Percentiles rank a stretch among this genome's conserved stretches.
These are phyloP conservation scores for Eciton burchellii DNA, from an alignment of 1,140 invertebrate species.

Conservation along the genomic window DNA sequence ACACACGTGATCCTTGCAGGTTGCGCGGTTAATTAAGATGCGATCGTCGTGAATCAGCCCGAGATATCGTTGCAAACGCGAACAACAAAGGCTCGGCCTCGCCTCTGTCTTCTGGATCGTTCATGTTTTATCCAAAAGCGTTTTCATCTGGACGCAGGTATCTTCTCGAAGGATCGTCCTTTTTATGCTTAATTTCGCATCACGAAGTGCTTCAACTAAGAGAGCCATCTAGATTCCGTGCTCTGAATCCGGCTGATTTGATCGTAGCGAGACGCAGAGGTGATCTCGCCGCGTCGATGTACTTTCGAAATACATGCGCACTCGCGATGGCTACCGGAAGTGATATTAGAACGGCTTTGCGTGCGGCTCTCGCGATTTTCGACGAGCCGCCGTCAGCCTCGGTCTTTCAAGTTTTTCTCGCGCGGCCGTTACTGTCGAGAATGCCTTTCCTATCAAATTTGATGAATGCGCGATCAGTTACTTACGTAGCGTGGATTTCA, in stretches of 20 bases:
- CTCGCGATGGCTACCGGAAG: constrained; percentile 16
- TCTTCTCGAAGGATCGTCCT: neutral
- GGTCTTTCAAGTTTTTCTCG: constrained; percentile 10
- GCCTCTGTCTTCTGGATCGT: neutral
- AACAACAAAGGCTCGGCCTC: too few relatives aligned
- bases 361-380: constrained; percentile 41
- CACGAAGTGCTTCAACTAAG: neutral
- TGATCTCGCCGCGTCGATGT: neutral
- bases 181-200: neutral
- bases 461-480: constrained; percentile 48
- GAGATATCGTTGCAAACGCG: constrained; percentile 28
- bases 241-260: neutral
- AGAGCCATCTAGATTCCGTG: neutral
- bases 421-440: constrained; percentile 31
- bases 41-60: constrained; percentile 10
- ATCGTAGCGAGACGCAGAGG: constrained; percentile 10
- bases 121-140: too few relatives aligned
- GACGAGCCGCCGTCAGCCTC: constrained; percentile 22
- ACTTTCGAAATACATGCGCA: constrained; percentile 36
- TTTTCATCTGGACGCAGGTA: too few relatives aligned
- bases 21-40: neutral
- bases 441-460: constrained; percentile 59
- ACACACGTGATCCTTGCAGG: neutral
- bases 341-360: constrained; percentile 20
- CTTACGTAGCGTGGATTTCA: constrained; percentile 42